Evolutionary conservation across 2,888 invertebrate genomes (phyloP).

Genomic region (Drosophila eohydei): DNA sequence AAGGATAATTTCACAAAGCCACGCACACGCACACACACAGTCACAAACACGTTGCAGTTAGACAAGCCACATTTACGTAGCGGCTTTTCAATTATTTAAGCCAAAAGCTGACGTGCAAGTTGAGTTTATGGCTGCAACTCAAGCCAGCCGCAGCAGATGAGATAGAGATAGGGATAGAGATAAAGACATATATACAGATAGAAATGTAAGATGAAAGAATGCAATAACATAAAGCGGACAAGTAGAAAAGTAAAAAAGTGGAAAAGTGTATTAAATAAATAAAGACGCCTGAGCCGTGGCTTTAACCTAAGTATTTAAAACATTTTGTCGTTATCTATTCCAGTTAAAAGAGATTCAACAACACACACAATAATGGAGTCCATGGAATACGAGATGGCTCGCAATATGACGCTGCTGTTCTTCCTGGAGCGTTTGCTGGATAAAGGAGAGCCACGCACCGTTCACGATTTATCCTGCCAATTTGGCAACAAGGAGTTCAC

Average conservation of each 20-base stretch:
- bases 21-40: constrained; percentile 4
- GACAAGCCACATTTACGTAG: constrained; percentile 43
- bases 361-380: constrained; percentile 89
- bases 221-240: constrained; percentile 56
- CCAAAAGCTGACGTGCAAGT: constrained; percentile 55
- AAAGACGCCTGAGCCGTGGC: constrained; percentile 35
- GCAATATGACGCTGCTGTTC: constrained; percentile 98
- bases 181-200: constrained; percentile 18
- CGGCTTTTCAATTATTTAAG: constrained; percentile 65
- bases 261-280: constrained; percentile 72
- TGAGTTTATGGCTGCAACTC: constrained; percentile 50
- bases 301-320: constrained; percentile 50
- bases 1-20: constrained; percentile 39
- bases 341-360: constrained; percentile 47
- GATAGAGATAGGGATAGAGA: constrained; percentile 21
- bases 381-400: constrained; percentile 96
- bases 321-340: constrained; percentile 36
- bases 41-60: constrained; percentile 26
- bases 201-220: constrained; percentile 47
- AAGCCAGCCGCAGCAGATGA: constrained; percentile 21
- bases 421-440: constrained; percentile 99
- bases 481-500: constrained; percentile 99
- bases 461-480: constrained; percentile 99
- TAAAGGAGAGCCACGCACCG: constrained; percentile 96
- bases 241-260: constrained; percentile 71